Evolutionary conservation across 2,888 invertebrate genomes (phyloP), one percentile per base, ranked within the genome.

Genomic region (Schrankia costaestrigalis): DNA sequence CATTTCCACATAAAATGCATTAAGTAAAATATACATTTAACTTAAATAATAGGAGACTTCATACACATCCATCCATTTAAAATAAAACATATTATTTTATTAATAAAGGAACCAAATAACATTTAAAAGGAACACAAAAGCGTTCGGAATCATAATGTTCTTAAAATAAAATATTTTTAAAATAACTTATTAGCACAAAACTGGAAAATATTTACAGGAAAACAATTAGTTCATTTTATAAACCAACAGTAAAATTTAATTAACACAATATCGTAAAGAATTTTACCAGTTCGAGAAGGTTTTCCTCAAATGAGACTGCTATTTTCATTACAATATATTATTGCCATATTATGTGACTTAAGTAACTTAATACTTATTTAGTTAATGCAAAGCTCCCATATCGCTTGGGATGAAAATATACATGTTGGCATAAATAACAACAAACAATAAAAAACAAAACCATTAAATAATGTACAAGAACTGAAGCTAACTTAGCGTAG

Each of bases 1-100:
- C 50, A 40, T 51, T 53, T 53, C 54, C 56, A 51, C 56, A 55
- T 48, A 65, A 78, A 82, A 85, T 82, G 81, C 84, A 75, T 57
- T 64, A 46, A 26, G 37, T 60, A 48, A 56, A 45, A 56, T 55
- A 62, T 66, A 67, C 54, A 56, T 48, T n/a, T 58, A 45, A 62
- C 52, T 56, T 46, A 61, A 59, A 51, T 45, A 56, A 58, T 60
- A 63, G 59, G 53, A 59, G 48, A 66, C 58, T 61, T 49, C 46
- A 39, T 49, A 30, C 41, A 46, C 35, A 44, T 56, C 28, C 31
- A 32, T 44, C 11, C n/a, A n/a, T n/a, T 35, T 27, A 30, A 27
- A 37, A 41, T 26, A 50, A 61, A 50, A 46, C n/a, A n/a, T n/a
- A 59, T 55, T 50, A 52, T 60, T 67, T 63, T 61, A 63, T 54